phyloP scores from a whole-genome alignment of 2,797 vertebrate genomes.

The Coreius guichenoti region DNA sequence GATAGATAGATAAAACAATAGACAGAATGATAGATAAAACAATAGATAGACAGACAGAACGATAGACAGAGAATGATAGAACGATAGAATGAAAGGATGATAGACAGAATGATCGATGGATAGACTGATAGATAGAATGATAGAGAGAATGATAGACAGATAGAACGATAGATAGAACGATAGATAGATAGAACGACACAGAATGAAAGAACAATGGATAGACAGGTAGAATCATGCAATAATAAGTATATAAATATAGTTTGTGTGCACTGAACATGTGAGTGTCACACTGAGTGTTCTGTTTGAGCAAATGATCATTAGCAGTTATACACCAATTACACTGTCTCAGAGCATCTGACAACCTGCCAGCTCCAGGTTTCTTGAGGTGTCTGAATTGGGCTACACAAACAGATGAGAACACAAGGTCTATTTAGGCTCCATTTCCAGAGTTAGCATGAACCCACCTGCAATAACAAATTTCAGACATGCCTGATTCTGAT shows the following conservation, averaged over 20 bases:
- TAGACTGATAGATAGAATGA: background rate
- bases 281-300: constrained; percentile 63
- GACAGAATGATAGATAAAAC: accelerated
- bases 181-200: background rate
- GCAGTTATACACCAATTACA: constrained; percentile 67
- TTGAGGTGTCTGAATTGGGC: constrained; percentile 56
- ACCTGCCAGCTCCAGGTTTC: constrained; percentile 59
- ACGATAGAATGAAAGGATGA: background rate
- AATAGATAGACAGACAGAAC: accelerated
- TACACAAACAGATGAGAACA: constrained; percentile 60
- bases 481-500: constrained; percentile 37
- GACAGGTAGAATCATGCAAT: background rate
- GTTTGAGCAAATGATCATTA: constrained; percentile 62
- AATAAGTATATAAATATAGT: constrained; percentile 22
- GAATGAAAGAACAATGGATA: background rate
- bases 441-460: constrained; percentile 37
- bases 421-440: constrained; percentile 54
- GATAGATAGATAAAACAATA: background rate
- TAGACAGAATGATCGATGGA: background rate
- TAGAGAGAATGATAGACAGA: background rate
- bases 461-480: constrained; percentile 57
- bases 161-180: background rate
- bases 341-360: constrained; percentile 64
- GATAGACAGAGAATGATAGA: no score
- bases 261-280: constrained; percentile 54